phyloP scores from a whole-genome alignment of 2,888 invertebrate genomes.

The Dinocampus coccinellae region DNA sequence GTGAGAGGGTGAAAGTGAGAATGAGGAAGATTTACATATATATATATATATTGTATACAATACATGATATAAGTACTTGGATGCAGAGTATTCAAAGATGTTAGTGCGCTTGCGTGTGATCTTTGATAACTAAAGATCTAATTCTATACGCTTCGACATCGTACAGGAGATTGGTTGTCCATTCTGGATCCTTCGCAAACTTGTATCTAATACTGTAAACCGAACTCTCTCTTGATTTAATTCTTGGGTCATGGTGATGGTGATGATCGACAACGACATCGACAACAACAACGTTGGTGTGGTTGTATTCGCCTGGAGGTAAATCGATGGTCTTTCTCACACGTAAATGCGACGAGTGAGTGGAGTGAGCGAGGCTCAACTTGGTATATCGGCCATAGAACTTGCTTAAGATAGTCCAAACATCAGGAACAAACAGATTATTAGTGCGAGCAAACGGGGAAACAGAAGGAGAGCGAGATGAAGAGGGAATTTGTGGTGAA shows the following conservation, averaged over 20 bases:
- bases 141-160: slow-evolving; percentile 21
- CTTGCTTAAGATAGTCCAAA: slow-evolving; percentile 60
- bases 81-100: not conserved
- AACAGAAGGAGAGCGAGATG: too few relatives aligned
- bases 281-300: slow-evolving; percentile 14
- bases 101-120: slow-evolving; percentile 2
- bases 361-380: slow-evolving; percentile 26
- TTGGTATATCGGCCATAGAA: slow-evolving; percentile 42
- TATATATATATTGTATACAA: not conserved
- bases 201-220: slow-evolving; percentile 43
- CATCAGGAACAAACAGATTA: slow-evolving; percentile 60
- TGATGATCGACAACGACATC: slow-evolving; percentile 12
- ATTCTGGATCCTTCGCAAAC: slow-evolving; percentile 42
- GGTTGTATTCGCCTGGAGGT: slow-evolving; percentile 18
- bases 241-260: slow-evolving; percentile 31
- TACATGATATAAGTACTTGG: not conserved
- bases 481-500: slow-evolving; percentile 37
- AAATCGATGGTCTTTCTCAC: not conserved
- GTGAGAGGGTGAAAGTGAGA: too few relatives aligned
- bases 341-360: slow-evolving; percentile 12
- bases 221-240: slow-evolving; percentile 33
- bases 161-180: slow-evolving; percentile 48
- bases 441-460: too few relatives aligned
- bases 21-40: too few relatives aligned
- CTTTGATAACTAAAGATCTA: slow-evolving; percentile 34